phyloP scores from a whole-genome alignment of 2,797 vertebrate genomes.

The Sebastes itinus region DNA sequence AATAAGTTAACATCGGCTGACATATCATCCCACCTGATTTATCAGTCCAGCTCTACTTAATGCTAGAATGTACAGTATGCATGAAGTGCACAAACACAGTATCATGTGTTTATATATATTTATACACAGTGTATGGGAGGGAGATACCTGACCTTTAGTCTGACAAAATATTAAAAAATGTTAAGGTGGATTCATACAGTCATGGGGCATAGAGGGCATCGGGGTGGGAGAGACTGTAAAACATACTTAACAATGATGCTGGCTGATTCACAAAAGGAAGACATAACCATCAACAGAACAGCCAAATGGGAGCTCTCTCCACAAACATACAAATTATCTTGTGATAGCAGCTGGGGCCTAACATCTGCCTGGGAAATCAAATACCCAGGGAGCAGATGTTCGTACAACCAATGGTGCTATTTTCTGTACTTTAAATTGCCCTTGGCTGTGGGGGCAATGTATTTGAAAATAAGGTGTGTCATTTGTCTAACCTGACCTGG shows the following conservation, averaged over 20 bases:
- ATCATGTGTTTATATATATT: background rate
- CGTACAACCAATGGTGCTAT: conserved; percentile 90
- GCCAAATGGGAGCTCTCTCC: conserved; percentile 90
- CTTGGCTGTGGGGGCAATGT: conserved; percentile 66
- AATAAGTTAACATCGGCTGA: background rate
- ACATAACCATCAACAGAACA: conserved; percentile 86
- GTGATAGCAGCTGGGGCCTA: conserved; percentile 95
- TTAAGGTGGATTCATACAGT: conserved; percentile 3
- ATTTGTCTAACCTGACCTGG: conserved; percentile 52
- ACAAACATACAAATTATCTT: conserved; percentile 94
- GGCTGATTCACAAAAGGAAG: conserved; percentile 79
- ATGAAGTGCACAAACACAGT: background rate
- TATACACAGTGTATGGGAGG: background rate
- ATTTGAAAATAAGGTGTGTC: conserved; percentile 67
- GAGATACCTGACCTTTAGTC: conserved; percentile 4
- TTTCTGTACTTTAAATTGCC: conserved; percentile 78
- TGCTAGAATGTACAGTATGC: background rate
- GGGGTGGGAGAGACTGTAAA: conserved; percentile 49
- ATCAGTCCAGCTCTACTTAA: background rate
- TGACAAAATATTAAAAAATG: conserved; percentile 11
- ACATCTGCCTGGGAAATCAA: conserved; percentile 96
- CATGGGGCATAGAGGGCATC: conserved; percentile 36
- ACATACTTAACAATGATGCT: conserved; percentile 58
- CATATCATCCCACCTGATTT: background rate
- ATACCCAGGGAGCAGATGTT: conserved; percentile 94